These are phyloP conservation scores for Pedetes capensis DNA, from an alignment of 2,113 vertebrate species.

Conservation along the genomic window DNA sequence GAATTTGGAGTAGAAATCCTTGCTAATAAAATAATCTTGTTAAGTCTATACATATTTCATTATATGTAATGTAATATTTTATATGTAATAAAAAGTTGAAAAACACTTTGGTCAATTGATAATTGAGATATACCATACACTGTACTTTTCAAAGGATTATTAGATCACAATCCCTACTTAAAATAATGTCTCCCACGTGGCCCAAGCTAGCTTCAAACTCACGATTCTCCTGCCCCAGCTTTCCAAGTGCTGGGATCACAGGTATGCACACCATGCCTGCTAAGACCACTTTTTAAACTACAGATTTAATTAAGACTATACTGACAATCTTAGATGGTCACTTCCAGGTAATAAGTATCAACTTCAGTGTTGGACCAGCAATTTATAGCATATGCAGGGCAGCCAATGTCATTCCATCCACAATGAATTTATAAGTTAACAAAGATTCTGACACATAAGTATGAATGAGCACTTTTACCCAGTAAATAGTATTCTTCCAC, in stretches of 20 bases:
- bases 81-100: neutral
- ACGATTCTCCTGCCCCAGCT: too few relatives aligned
- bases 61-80: too few relatives aligned
- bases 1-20: neutral
- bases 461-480: neutral
- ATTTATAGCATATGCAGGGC: neutral
- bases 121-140: neutral
- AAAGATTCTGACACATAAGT: neutral
- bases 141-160: conserved; percentile 11
- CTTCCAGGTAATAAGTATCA: conserved; percentile 8
- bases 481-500: neutral
- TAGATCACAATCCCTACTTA: neutral
- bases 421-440: neutral
- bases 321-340: neutral
- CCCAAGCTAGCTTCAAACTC: neutral
- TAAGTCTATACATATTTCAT: neutral
- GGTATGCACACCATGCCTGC: neutral
- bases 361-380: neutral
- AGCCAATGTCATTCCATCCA: conserved; percentile 40
- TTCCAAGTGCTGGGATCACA: too few relatives aligned
- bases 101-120: neutral
- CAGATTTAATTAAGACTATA: neutral
- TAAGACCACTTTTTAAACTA: neutral
- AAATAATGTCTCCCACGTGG: neutral
- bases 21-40: neutral